Base-by-base conservation (phyloP, 1,140 invertebrate species). In the Macrobrachium nipponense region DNA sequence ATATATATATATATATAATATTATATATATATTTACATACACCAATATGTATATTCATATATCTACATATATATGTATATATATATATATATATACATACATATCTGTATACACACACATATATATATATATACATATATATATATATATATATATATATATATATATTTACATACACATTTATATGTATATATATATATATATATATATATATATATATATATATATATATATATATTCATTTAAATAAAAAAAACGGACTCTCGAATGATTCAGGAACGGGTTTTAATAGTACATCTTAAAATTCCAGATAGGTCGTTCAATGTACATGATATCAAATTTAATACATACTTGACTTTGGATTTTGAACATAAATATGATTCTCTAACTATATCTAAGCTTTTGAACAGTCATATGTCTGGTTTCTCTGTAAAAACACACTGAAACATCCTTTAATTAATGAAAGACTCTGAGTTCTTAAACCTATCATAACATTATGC, bases 181-280 rank as follows among this genome's bases (percentile, higher is more conserved):
- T 64, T 80, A 80, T 68, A 80, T 44, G 44, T 68, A 66, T 80
- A 66, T 80, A 80, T 80, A 66, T 80, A 79, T 66, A 68, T 80
- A 44, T 68, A 66, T 80, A 66, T 80, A 80, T 80, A 80, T 44
- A 80, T 44, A 80, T 66, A 80, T 80, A 44, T 66, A 80, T 66
- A 68, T 66, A 80, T 44, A 44, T 44, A 80, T 80, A 68, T 80
- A 80, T 80, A 44, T 80, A 66, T 80, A 80, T 61, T 62, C 62
- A 79, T 79, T 36, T 36, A 79, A 62, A 61, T 79, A 62, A 62
- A 79, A 79, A 10, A 8, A 15, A 27, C 43, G 5, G 20, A 73
- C 11, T 73, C 36, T 5, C 12, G 10, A 27, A 43, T 44, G 27
- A 4, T 36, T 36, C 1, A 36, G 27, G 27, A 36, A 36, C 27